Evolutionary conservation across 2,797 vertebrate genomes (phyloP).

Genomic region (Alfaro cultratus): DNA sequence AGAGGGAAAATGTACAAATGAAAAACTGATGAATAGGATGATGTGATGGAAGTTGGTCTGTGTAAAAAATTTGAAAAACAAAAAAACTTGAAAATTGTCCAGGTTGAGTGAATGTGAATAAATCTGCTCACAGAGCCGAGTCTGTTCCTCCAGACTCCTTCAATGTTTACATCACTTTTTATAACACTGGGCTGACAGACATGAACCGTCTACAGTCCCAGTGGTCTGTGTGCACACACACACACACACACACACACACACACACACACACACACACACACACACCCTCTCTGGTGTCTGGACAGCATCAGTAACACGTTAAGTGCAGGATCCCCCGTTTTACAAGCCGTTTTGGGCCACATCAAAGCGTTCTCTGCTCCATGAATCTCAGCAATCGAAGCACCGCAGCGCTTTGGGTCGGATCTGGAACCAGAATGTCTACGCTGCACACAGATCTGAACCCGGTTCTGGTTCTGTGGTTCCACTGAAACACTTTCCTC

Average conservation of each 20-base stretch:
- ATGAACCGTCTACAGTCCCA: conserved; percentile 46
- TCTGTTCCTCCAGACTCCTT: conserved; percentile 42
- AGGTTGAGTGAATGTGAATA: not conserved
- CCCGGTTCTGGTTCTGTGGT: not conserved
- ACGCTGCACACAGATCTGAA: conserved; percentile 9
- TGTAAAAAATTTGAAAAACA: not conserved
- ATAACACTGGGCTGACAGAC: conserved; percentile 72
- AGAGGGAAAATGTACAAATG: not conserved
- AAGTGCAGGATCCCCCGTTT: conserved; percentile 77
- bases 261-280: conserved; percentile 6
- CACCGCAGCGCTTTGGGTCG: conserved; percentile 21
- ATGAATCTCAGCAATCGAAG: conserved; percentile 60
- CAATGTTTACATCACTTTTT: conserved; percentile 79
- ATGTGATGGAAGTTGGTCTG: not conserved
- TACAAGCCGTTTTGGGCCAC: conserved; percentile 79
- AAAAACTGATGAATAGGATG: not conserved
- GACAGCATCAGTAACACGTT: conserved; percentile 79
- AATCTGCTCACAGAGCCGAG: conserved; percentile 12
- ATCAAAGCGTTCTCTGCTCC: conserved; percentile 73
- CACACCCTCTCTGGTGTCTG: conserved; percentile 63
- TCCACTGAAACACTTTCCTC: not conserved
- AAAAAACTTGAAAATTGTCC: not conserved
- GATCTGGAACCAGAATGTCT: conserved; percentile 34
- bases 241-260: conserved; percentile 9
- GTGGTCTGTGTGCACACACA: not conserved